Base-by-base conservation (phyloP, 2,888 invertebrate genomes). In the Cerceris ruficornis region DNA sequence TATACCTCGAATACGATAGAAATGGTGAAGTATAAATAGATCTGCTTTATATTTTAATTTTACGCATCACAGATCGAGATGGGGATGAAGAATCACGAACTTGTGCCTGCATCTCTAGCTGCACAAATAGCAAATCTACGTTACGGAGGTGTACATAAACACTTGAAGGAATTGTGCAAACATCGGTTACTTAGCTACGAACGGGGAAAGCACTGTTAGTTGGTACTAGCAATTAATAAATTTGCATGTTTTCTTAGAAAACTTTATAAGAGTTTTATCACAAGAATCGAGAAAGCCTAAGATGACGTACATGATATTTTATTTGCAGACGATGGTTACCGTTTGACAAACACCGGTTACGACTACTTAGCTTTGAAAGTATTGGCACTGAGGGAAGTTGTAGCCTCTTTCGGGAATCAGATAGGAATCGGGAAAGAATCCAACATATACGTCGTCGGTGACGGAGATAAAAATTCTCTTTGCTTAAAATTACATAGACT, bases 1-100 rank as follows among this genome's bases (percentile, higher is more conserved):
- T 61, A 39, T 70, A 15, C 28, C 52, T 60, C 57, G 17, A 57
- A 41, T 62, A 42, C 15, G n/a, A 46, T n/a, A 58, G 8, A 6
- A 50, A 52, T 52, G 41, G 50, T 11, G 39, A 49, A 60, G 17
- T 6, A 7, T 9, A 17, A 17, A 14, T 15, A 49, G 39, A 46
- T 58, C 15, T 17, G 4, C 57, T 59, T 69, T 28, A 17, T 57
- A 11, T 7, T 13, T 6, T 14, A 46, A 11, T 14, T 39, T 28
- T 50, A 46, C 2, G 43, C 46, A 15, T 93, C 93, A 54, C 86
- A 98, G 98, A 96, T 99, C 90, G 99, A 99, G 94, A 99, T 99
- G 98, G 99, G 99, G n/a, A 98, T 99, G 98, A 99, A 98, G 92
- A 99, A 99, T 92, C 99, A 99, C 90, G 99, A 99, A 92, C 93